These are phyloP conservation scores for Eupristina koningsbergeri DNA, from an alignment of 1,140 invertebrate species.

Conservation along the genomic window DNA sequence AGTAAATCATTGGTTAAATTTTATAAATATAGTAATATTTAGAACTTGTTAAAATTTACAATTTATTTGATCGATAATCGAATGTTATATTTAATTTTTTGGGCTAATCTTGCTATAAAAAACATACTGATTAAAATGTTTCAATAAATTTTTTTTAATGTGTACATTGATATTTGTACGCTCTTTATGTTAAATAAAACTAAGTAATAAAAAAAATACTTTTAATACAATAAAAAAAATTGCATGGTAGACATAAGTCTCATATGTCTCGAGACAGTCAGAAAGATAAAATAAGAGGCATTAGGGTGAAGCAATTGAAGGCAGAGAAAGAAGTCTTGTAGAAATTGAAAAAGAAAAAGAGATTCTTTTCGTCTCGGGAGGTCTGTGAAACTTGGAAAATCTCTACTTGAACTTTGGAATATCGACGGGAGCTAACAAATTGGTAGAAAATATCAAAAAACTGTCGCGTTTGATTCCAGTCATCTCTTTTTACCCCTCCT, in stretches of 20 bases:
- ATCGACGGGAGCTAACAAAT: conserved; percentile 27
- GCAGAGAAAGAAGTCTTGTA: conserved; percentile 1
- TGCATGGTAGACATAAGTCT: background rate
- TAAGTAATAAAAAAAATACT: no score
- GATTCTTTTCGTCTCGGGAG: conserved; percentile 26
- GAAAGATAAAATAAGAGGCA: conserved; percentile 30
- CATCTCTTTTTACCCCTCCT: background rate
- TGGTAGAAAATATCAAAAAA: conserved; percentile 29
- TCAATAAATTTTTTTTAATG: no score
- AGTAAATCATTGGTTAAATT: no score
- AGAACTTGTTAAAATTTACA: no score
- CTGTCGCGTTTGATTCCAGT: background rate
- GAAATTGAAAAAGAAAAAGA: conserved; percentile 36
- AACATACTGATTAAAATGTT: no score
- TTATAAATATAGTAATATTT: no score
- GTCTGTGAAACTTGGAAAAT: background rate
- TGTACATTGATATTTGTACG: no score
- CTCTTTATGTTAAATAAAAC: no score
- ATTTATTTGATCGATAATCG: no score
- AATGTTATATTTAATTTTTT: no score
- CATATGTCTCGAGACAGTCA: conserved; percentile 5
- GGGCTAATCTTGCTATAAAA: no score
- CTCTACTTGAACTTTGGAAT: conserved; percentile 48
- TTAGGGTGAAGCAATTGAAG: conserved; percentile 12
- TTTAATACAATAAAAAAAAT: background rate